Evolutionary conservation across 2,113 vertebrate species (phyloP).

Genomic region (Ploceus nigricollis): DNA sequence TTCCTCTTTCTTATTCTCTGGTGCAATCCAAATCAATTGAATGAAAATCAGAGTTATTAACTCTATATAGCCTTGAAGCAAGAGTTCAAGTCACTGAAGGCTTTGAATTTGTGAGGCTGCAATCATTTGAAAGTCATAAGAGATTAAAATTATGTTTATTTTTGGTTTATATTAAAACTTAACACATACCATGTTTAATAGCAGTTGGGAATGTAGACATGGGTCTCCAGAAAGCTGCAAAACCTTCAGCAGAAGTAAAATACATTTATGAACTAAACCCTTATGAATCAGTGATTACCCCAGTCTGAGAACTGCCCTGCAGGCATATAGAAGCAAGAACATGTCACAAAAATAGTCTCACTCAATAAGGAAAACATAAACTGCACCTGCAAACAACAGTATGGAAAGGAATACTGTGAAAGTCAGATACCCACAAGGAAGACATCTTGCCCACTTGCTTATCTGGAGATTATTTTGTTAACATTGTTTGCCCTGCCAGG

Average conservation of each 20-base stretch:
- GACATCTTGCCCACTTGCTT: not conserved
- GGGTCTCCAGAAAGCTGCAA: not conserved
- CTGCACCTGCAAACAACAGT: not conserved
- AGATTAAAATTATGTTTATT: not conserved
- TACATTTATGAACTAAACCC: not conserved
- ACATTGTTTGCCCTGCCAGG: not conserved
- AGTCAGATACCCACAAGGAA: not conserved
- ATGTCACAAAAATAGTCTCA: not conserved
- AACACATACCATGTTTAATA: not conserved
- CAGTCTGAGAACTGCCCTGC: not conserved
- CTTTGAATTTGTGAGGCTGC: not conserved
- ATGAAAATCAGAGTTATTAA: not conserved
- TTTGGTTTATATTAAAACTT: not conserved
- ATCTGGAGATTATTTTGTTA: not conserved
- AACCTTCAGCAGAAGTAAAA: not conserved
- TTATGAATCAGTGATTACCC: not conserved
- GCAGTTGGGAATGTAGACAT: not conserved
- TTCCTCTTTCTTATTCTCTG: not conserved
- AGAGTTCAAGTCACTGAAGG: not conserved
- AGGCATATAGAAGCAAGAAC: not conserved
- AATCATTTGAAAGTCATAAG: not conserved
- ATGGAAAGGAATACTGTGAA: not conserved
- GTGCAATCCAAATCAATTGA: not conserved
- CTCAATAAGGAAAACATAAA: not conserved
- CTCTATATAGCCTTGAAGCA: not conserved